phyloP scores from a whole-genome alignment of 2,797 vertebrate genomes.

The Mus spretus region DNA sequence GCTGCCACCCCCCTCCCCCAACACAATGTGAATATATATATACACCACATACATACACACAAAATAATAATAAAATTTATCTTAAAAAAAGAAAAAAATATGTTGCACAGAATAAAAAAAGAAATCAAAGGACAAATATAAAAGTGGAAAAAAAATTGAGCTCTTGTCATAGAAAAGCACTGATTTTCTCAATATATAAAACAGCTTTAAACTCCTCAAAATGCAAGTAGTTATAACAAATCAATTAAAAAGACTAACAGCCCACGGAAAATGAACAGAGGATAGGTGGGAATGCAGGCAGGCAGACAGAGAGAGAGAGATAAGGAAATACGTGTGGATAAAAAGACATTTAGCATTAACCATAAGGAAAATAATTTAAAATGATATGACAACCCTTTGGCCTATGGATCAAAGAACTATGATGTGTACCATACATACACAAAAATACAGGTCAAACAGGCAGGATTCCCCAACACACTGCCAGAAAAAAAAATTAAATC shows the following conservation, averaged over 20 bases:
- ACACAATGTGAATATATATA: neutral
- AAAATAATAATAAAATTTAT: neutral
- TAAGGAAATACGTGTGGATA: neutral
- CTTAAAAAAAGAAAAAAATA: neutral
- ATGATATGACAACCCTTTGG: constrained; percentile 15
- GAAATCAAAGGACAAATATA: constrained; percentile 58
- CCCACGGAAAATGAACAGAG: constrained; percentile 47
- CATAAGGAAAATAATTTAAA: constrained; percentile 69
- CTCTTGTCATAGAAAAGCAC: constrained; percentile 29
- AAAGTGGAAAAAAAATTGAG: constrained; percentile 34
- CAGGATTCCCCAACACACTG: neutral
- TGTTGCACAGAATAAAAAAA: neutral
- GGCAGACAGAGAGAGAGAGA: neutral
- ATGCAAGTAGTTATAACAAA: constrained; percentile 45
- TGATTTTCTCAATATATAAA: constrained; percentile 38
- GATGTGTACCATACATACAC: neutral
- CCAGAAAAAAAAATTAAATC: constrained; percentile 5
- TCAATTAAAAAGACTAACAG: constrained; percentile 4
- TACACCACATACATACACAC: neutral
- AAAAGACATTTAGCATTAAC: constrained; percentile 38
- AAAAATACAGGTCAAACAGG: constrained; percentile 15
- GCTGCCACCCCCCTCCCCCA: neutral
- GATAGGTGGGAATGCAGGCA: neutral
- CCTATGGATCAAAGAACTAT: constrained; percentile 52
- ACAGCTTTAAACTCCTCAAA: constrained; percentile 63